Evolutionary conservation across 1,140 invertebrate species (phyloP).

Genomic region (Vollenhovia emeryi): DNA sequence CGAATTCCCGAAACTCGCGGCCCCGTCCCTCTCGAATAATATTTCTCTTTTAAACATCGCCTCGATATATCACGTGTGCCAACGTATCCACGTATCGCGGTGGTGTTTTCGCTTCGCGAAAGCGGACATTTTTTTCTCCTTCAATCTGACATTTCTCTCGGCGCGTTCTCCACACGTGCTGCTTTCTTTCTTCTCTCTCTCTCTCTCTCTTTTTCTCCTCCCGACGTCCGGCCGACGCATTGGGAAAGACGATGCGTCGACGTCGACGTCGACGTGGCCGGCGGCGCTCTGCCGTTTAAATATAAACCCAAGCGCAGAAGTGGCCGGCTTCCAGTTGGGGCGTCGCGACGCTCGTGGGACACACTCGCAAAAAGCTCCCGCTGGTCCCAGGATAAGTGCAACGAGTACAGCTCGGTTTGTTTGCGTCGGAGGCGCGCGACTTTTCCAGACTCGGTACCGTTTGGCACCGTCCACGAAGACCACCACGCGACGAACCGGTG

Average conservation of each 20-base stretch:
- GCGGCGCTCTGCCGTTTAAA: slow-evolving; percentile 78
- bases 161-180: not conserved
- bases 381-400: slow-evolving; percentile 11
- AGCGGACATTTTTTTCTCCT: slow-evolving; percentile 15
- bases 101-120: slow-evolving; percentile 45
- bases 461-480: slow-evolving; percentile 5
- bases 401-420: not conserved
- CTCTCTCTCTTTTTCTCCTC: slow-evolving; percentile 30
- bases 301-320: slow-evolving; percentile 81
- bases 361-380: slow-evolving; percentile 54
- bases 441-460: not conserved
- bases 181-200: slow-evolving; percentile 43
- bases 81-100: not conserved
- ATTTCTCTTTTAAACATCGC: slow-evolving; percentile 37
- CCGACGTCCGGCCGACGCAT: slow-evolving; percentile 34
- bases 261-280: slow-evolving; percentile 54
- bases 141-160: slow-evolving; percentile 20
- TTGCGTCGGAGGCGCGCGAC: slow-evolving; percentile 2
- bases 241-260: slow-evolving; percentile 72
- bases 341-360: slow-evolving; percentile 80
- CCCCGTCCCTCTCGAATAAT: slow-evolving; percentile 11
- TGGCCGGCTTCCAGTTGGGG: slow-evolving; percentile 80
- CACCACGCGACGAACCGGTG: not conserved
- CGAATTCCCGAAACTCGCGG: slow-evolving; percentile 19
- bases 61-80: slow-evolving; percentile 45